These are phyloP conservation scores for Sphecodes monilicornis DNA, from an alignment of 2,888 invertebrate genomes.

Conservation along the genomic window DNA sequence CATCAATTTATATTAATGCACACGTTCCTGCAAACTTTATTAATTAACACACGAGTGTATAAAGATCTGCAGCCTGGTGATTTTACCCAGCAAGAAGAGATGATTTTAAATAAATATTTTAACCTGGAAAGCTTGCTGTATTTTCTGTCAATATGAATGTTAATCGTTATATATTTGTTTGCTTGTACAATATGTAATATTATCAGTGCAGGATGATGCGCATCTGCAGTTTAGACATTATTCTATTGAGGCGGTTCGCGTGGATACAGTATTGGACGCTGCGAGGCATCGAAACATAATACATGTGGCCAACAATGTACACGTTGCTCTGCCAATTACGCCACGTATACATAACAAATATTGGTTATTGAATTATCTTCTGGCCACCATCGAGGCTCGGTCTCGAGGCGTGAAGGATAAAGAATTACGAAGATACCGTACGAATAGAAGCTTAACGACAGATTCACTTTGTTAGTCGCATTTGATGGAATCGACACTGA, in stretches of 20 bases:
- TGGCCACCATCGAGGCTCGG: neutral
- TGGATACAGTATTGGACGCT: neutral
- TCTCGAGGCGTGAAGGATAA: neutral
- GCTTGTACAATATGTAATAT: neutral
- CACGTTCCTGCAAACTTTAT: no score
- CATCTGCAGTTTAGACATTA: neutral
- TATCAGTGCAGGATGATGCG: neutral
- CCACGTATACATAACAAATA: constrained; percentile 2
- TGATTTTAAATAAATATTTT: neutral
- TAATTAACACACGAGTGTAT: no score
- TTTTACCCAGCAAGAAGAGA: no score
- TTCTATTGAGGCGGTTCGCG: neutral
- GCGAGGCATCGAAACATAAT: neutral
- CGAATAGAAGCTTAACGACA: neutral
- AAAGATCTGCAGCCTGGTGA: no score
- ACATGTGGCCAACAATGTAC: neutral
- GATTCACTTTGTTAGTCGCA: constrained; percentile 1
- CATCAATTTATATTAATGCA: no score
- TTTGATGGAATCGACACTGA: neutral
- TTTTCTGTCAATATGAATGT: no score
- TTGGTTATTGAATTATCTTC: neutral
- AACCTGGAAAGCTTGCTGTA: neutral
- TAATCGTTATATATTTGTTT: no score
- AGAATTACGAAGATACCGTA: neutral
- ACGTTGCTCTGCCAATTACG: constrained; percentile 3